Conservation (phyloP, 2,113 vertebrate species). For the Onychorhynchus coronatus region DNA sequence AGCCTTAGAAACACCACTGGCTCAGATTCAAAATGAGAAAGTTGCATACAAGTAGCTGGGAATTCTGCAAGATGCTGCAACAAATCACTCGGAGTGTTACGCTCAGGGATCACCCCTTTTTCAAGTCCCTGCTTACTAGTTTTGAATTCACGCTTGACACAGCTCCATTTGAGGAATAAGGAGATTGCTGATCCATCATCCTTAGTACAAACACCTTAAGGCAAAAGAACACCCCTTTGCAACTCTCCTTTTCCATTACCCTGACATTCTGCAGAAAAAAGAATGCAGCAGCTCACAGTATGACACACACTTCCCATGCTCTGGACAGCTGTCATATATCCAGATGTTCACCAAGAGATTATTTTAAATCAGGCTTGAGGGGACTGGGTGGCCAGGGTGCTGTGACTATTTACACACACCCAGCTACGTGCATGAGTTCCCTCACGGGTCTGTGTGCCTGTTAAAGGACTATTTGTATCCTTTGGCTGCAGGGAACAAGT, state of each 20-base stretch:
- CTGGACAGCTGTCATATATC: neutral
- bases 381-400: neutral
- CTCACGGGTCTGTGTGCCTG: neutral
- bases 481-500: neutral
- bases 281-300: neutral
- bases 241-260: neutral
- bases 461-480: conserved; percentile 9
- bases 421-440: neutral
- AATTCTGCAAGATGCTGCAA: neutral
- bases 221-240: neutral
- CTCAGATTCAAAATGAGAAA: neutral
- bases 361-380: neutral
- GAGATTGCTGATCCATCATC: neutral
- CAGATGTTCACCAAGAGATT: neutral
- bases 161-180: neutral
- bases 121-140: neutral
- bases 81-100: neutral
- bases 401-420: neutral
- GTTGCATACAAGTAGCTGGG: neutral
- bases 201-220: neutral
- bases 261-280: neutral
- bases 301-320: neutral
- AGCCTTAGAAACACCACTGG: neutral
- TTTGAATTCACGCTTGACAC: neutral
- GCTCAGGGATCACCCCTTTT: neutral